Base-by-base conservation (phyloP, 92 coral and sea anemone species). In the Porites rus region DNA sequence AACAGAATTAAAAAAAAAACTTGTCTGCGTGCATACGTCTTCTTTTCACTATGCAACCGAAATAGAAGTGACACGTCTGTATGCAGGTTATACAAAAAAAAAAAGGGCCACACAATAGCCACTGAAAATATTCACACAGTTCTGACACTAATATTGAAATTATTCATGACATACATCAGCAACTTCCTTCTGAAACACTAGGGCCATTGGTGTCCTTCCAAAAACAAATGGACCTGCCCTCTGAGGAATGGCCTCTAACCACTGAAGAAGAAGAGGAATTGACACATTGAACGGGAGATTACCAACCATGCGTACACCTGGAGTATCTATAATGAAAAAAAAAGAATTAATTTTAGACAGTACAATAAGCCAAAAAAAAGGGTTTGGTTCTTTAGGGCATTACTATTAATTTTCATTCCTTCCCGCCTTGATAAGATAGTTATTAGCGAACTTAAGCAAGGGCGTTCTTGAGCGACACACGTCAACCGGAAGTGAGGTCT, bases 161-260 rank as follows among this genome's bases (percentile, higher is more conserved):
- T 8, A 56, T 56, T 10, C 11, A 2, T 56, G 64, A 61, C 82
- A 52, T 77, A 97, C 99, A 90, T 97, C 98, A 28, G 97, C 99
- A 21, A 97, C 99, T 91, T 97, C 99, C 63, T 92, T 97, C 90
- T 97, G 99, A 78, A 97, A 97, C 7, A 97, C 99, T 12, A 97
- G 89, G 70, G 96, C 89, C 98, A 97, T 88, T 0, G 99, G 99
- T 59, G 98, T 94, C 52, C 99, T 89, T 4, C 99, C 99, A 89
- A 97, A 97, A 6, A 72, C 84, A 72, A 97, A 97, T 65, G 99
- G 99, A n/a, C 99, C 99, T 18, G 92, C 91, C 38, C 95, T 90
- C 69, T 78, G 86, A 1, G 98, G 92, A 67, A 97, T 95, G 0
- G 98, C 99, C 73, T 97, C 96, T 21, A 97, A 88, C 99, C 99